These are phyloP conservation scores for Lasioglossum morio DNA, from an alignment of 2,888 invertebrate species.

Conservation along the genomic window DNA sequence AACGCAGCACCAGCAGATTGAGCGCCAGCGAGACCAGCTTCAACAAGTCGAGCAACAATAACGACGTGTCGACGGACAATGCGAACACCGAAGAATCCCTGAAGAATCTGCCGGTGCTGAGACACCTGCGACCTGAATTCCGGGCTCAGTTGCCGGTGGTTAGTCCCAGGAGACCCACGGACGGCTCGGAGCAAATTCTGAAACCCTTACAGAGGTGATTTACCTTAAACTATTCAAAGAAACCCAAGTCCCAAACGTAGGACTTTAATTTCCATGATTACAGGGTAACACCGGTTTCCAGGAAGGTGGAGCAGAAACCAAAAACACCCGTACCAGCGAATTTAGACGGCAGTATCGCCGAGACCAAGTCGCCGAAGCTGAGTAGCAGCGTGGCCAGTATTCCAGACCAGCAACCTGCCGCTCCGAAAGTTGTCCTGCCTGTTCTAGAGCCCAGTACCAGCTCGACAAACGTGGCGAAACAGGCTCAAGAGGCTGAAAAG, in stretches of 20 bases:
- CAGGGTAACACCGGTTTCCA: slow-evolving; percentile 62
- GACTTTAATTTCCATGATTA: not conserved
- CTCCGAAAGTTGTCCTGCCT: slow-evolving; percentile 84
- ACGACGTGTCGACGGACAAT: slow-evolving; percentile 75
- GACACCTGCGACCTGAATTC: slow-evolving; percentile 94
- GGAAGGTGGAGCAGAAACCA: slow-evolving; percentile 65
- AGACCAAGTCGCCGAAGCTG: slow-evolving; percentile 72
- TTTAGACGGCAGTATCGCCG: slow-evolving; percentile 48
- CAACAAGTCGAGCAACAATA: slow-evolving; percentile 82
- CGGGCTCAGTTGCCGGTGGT: slow-evolving; percentile 92
- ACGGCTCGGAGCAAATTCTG: slow-evolving; percentile 82
- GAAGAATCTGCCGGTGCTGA: slow-evolving; percentile 90
- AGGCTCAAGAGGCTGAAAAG: slow-evolving; percentile 73
- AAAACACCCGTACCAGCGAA: slow-evolving; percentile 44
- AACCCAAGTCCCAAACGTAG: not conserved
- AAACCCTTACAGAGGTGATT: slow-evolving; percentile 80
- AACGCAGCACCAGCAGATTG: slow-evolving; percentile 81
- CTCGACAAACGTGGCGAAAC: slow-evolving; percentile 76
- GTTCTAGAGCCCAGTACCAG: slow-evolving; percentile 79
- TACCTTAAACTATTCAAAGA: not conserved
- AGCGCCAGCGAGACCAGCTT: slow-evolving; percentile 75
- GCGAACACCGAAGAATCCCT: slow-evolving; percentile 80
- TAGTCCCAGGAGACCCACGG: slow-evolving; percentile 79
- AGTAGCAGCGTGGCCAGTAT: slow-evolving; percentile 79
- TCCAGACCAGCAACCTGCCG: slow-evolving; percentile 84